phyloP scores from a whole-genome alignment of 2,113 vertebrate species.

The Pyrgilauda ruficollis region DNA sequence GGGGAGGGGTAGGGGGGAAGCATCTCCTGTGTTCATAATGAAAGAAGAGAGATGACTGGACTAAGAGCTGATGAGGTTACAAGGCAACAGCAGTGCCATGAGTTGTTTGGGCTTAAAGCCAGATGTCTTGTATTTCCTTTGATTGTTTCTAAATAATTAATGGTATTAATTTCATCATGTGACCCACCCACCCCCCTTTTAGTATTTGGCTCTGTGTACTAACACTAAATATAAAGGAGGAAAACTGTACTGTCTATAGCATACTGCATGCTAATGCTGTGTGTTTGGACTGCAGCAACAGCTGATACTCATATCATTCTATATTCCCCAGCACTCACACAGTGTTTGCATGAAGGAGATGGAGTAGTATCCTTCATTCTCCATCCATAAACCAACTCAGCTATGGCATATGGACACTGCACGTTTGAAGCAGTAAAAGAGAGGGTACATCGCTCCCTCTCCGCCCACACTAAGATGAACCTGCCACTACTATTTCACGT shows the following conservation, averaged over 20 bases:
- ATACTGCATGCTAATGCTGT: slow-evolving; percentile 16
- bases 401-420: slow-evolving; percentile 46
- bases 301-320: background rate
- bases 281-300: slow-evolving; percentile 24
- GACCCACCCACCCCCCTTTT: background rate
- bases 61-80: slow-evolving; percentile 59
- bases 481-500: slow-evolving; percentile 62
- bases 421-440: slow-evolving; percentile 45
- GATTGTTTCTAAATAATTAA: slow-evolving; percentile 71
- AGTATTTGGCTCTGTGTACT: slow-evolving; percentile 47
- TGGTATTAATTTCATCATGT: slow-evolving; percentile 67
- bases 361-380: slow-evolving; percentile 3
- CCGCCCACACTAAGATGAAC: slow-evolving; percentile 50
- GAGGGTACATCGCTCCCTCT: slow-evolving; percentile 45
- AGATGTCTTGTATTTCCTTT: slow-evolving; percentile 66
- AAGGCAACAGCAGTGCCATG: slow-evolving; percentile 60
- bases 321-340: background rate
- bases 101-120: slow-evolving; percentile 61
- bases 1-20: background rate
- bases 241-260: background rate
- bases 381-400: slow-evolving; percentile 27
- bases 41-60: slow-evolving; percentile 55
- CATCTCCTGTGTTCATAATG: slow-evolving; percentile 4
- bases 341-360: background rate
- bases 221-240: slow-evolving; percentile 39